Base-by-base conservation (phyloP, 2,888 invertebrate genomes). In the Stenoptilia bipunctidactyla region DNA sequence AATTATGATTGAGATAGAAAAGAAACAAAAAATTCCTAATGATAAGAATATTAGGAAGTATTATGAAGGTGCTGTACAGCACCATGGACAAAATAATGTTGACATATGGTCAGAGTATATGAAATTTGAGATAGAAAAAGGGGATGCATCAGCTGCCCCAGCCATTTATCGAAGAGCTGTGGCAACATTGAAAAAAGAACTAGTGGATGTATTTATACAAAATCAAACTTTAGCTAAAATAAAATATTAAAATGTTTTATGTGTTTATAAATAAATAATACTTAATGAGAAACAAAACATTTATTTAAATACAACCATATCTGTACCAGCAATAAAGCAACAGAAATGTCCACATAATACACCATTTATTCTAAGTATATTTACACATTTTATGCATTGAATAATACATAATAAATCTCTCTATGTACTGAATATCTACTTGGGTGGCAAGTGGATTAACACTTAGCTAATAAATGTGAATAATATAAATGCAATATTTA, bases 41-140 rank as follows among this genome's bases (percentile, higher is more conserved):
- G 48, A 77, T 0, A 85, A 86, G 47, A 65, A 69, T 43, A 80
- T 87, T 48, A 85, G 89, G 38, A 82, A 85, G 56, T 89, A 87
- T 48, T 87, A 87, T 59, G 88, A 90, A 57, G 83, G 87, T 47
- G 85, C 89, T 25, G 82, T 86, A 12, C 73, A 86, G 41, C 89
- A 90, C 47, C 91, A 92, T 66, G 93, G 93, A 0, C 79, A 79
- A 50, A 76, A 73, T 2, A 86, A 87, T 58, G 72, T 87, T 2
- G 87, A 89, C 45, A 76, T 93, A 12, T 94, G 94, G 93, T 77
- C 91, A 49, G 87, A 91, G 52, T 91, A 88, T 55, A 86, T 93
- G 39, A 75, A 84, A 44, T 91, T 92, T 66, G 92, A 92, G 79
- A 84, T 86, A 44, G 82, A 86, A 47, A 67, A 82, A 49, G 89